A percentile compares a stretch with the other conserved stretches of the same genome.
phyloP scores from a whole-genome alignment of 2,797 vertebrate species.

The Siniperca obscura region DNA sequence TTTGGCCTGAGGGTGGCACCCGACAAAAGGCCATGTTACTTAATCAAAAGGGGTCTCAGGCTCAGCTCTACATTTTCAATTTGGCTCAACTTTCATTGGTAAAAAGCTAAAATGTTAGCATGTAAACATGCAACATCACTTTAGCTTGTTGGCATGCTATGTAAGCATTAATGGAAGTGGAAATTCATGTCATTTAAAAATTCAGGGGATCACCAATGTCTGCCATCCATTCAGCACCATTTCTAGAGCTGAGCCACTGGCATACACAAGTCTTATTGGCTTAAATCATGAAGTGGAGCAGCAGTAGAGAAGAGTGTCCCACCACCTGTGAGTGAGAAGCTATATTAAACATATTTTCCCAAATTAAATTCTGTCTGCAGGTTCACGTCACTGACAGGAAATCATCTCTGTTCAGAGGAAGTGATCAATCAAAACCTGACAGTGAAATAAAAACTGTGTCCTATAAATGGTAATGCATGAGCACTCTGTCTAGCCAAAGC shows the following conservation, averaged over 20 bases:
- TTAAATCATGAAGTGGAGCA: slow-evolving; percentile 26
- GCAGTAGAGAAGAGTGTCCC: neutral
- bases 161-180: neutral
- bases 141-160: neutral
- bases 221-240: neutral
- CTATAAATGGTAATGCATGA: slow-evolving; percentile 25
- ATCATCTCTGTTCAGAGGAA: slow-evolving; percentile 52
- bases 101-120: neutral
- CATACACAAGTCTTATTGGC: neutral
- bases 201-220: neutral
- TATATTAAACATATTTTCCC: slow-evolving; percentile 41
- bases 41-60: slow-evolving; percentile 1
- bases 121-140: neutral
- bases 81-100: neutral
- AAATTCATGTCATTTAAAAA: neutral
- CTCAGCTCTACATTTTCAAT: neutral
- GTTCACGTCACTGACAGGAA: slow-evolving; percentile 46
- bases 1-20: neutral
- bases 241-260: neutral
- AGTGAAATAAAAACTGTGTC: slow-evolving; percentile 36
- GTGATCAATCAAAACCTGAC: slow-evolving; percentile 58
- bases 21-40: neutral
- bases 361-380: slow-evolving; percentile 57
- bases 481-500: slow-evolving; percentile 12
- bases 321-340: slow-evolving; percentile 5